Conservation (phyloP, 2,113 vertebrate species). For the Rhagologus leucostigma region DNA sequence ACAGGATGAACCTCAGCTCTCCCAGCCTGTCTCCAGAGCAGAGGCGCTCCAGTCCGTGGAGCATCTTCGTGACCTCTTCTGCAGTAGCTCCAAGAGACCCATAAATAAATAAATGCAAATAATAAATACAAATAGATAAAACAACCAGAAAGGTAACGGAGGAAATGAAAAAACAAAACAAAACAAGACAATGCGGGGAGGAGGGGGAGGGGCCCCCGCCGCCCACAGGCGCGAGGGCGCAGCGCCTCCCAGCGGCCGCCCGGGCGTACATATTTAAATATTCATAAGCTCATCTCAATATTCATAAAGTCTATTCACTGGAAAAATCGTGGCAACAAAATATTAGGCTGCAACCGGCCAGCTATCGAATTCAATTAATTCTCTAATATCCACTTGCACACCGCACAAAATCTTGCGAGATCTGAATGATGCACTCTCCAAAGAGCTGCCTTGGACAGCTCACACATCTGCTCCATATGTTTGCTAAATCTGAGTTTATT, state of each 20-base stretch:
- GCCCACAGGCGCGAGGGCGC: background rate
- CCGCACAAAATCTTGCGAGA: background rate
- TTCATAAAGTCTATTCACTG: background rate
- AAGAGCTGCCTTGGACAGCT: background rate
- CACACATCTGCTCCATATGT: accelerated
- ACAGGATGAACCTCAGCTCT: background rate
- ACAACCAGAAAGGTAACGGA: background rate
- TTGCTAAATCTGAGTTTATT: background rate
- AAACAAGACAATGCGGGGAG: background rate
- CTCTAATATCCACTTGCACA: background rate
- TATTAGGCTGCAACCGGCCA: background rate
- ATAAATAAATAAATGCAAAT: background rate
- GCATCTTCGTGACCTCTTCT: background rate
- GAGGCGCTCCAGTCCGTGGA: background rate
- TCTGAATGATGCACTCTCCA: accelerated
- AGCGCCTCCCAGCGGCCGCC: constrained; percentile 7
- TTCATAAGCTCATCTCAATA: background rate
- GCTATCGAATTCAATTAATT: background rate
- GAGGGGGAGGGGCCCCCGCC: too few relatives aligned
- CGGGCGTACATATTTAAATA: accelerated
- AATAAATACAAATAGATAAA: background rate
- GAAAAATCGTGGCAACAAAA: background rate
- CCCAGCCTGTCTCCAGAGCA: background rate
- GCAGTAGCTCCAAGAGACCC: background rate
- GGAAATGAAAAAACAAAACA: background rate